A percentile compares a stretch with the other conserved stretches of the same genome.
phyloP scores from a whole-genome alignment of 1,140 invertebrate genomes.

The Agraylea sexmaculata region DNA sequence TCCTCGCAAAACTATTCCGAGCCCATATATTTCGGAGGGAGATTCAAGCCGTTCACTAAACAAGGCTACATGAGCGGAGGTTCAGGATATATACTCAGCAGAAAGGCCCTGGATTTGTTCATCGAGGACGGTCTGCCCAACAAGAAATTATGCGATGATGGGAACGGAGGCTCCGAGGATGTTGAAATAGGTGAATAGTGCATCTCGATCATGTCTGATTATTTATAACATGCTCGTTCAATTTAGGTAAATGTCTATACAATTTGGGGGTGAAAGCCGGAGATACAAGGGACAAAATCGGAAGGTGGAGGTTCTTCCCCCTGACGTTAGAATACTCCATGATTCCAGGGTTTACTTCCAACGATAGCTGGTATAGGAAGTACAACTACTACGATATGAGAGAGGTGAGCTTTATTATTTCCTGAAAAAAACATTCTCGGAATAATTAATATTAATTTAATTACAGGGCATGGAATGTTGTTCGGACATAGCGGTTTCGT shows the following conservation, averaged over 20 bases:
- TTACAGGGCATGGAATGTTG: conserved; percentile 84
- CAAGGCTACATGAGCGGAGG: conserved; percentile 94
- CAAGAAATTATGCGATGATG: conserved; percentile 50
- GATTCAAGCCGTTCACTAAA: conserved; percentile 72
- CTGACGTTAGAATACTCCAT: conserved; percentile 86
- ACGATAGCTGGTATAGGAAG: conserved; percentile 88
- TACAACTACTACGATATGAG: conserved; percentile 85
- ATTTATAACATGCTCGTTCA: conserved; percentile 4
- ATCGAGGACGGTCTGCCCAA: conserved; percentile 60
- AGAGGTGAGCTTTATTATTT: conserved; percentile 46
- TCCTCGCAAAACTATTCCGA: conserved; percentile 54
- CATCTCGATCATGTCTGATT: conserved; percentile 5
- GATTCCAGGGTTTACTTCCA: conserved; percentile 70
- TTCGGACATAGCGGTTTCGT: conserved; percentile 90
- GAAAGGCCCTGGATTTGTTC: conserved; percentile 61
- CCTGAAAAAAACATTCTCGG: too few species aligned
- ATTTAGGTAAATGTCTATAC: conserved; percentile 67
- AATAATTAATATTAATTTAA: too few species aligned
- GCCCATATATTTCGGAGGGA: conserved; percentile 80
- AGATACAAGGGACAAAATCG: conserved; percentile 72
- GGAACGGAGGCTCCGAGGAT: conserved; percentile 78
- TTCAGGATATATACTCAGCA: conserved; percentile 83
- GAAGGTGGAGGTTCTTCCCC: conserved; percentile 85
- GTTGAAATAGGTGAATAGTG: conserved; percentile 69
- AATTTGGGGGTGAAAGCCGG: conserved; percentile 76